phyloP scores from a whole-genome alignment of 2,888 invertebrate species.

The Zhuqinia jingwanae region DNA sequence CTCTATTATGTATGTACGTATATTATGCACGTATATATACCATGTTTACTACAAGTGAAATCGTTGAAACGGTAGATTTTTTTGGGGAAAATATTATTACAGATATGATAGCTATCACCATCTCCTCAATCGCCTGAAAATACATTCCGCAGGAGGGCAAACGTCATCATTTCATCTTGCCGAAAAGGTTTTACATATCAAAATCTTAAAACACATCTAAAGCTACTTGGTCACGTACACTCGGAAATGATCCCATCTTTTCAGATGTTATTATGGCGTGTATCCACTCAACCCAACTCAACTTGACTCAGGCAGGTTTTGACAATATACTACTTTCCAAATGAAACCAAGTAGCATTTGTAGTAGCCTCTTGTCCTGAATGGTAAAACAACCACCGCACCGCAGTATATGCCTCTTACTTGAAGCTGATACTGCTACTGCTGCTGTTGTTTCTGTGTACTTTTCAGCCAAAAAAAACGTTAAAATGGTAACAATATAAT shows the following conservation, averaged over 20 bases:
- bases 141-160: slow-evolving; percentile 36
- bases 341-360: slow-evolving; percentile 3
- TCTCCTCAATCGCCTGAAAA: slow-evolving; percentile 4
- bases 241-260: slow-evolving; percentile 58
- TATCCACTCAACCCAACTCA: slow-evolving; percentile 53
- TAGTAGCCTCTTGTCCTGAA: slow-evolving; percentile 37
- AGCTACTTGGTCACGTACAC: slow-evolving; percentile 62
- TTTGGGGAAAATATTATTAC: neutral
- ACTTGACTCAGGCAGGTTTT: slow-evolving; percentile 41
- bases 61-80: slow-evolving; percentile 8
- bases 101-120: slow-evolving; percentile 22
- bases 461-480: neutral
- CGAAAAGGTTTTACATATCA: slow-evolving; percentile 52
- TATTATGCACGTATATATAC: neutral
- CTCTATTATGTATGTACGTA: too few species aligned
- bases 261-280: slow-evolving; percentile 33
- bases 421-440: too few species aligned
- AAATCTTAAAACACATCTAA: slow-evolving; percentile 59
- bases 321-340: slow-evolving; percentile 53
- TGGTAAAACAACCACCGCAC: slow-evolving; percentile 46
- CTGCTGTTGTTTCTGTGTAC: slow-evolving; percentile 7
- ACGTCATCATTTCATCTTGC: slow-evolving; percentile 14
- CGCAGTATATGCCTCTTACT: too few species aligned
- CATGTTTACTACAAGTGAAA: neutral
- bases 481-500: slow-evolving; percentile 19